Base-by-base conservation (phyloP, 1,140 invertebrate species). In the Drosophila nebulosa region DNA sequence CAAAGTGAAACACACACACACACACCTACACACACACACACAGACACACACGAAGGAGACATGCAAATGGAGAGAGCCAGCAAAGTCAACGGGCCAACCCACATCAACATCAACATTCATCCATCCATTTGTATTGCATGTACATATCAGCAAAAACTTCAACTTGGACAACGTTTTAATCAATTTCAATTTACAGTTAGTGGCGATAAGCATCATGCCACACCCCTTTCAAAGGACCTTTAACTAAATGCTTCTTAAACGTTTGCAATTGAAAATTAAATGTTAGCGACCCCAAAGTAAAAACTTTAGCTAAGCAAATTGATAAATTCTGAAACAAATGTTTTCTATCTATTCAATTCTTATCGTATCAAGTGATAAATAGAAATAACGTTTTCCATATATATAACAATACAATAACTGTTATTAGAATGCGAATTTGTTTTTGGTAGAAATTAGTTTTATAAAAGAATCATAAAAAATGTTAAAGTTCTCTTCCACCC, bases 1-100 rank as follows among this genome's bases (percentile, higher is more conserved):
- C 81, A 85, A 86, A 85, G 80, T 86, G 83, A 74, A 71, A 75
- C 66, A 74, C 78, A 85, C 52, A 75, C 42, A 58, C 63, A 50
- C 60, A 66, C 51, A 62, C 10, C 52, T 22, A 51, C 30, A 39
- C 53, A 66, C 35, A 66, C 39, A 64, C 16, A 64, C 35, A 57
- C 16, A 52, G 26, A 69, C 53, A 59, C 27, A 27, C 4, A 46
- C 6, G 36, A 55, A 10, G 27, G 57, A 61, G 21, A 52, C 64
- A 64, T 30, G 35, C 57, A 75, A 75, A 67, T 75, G 69, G 63
- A 73, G 60, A 76, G 60, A 64, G 73, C 30, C 75, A 79, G 68
- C 78, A 85, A 86, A 85, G 80, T 70, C 81, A 84, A 79, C 26
- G 71, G 52, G 30, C 39, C 39, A 62, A 26, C 53, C 63, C 64